A percentile compares a stretch with the other conserved stretches of the same genome.
phyloP scores from a whole-genome alignment of 2,113 vertebrate genomes.

The Laterallus jamaicensis region DNA sequence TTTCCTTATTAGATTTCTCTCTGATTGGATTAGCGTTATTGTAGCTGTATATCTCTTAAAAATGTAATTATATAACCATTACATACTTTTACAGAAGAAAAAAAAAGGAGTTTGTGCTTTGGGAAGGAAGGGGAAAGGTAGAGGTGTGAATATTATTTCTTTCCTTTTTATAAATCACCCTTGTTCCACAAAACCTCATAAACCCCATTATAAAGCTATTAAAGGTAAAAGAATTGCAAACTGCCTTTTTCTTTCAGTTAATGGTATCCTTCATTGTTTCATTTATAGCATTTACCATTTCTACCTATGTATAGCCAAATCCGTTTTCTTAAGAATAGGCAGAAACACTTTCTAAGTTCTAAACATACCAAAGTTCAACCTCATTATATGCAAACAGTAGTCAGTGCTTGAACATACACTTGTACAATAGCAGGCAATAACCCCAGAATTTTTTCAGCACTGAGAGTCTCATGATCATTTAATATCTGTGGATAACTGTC shows the following conservation, averaged over 20 bases:
- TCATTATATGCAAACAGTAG: neutral
- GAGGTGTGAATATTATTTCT: neutral
- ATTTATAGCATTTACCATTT: neutral
- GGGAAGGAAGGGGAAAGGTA: neutral
- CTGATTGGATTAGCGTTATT: neutral
- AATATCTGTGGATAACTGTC: neutral
- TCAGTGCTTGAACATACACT: neutral
- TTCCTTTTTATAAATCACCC: neutral
- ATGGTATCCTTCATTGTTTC: neutral
- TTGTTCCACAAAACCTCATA: neutral
- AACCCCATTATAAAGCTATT: neutral
- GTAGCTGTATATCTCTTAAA: neutral
- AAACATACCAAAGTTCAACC: neutral
- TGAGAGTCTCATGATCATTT: constrained; percentile 10
- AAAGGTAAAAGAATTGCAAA: neutral
- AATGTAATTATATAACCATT: neutral
- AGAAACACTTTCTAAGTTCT: neutral
- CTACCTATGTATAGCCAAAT: neutral
- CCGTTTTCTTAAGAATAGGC: neutral
- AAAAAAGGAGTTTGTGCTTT: accelerated
- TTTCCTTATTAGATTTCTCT: neutral
- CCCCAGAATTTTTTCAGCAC: neutral
- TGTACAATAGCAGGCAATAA: neutral
- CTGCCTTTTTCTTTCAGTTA: accelerated
- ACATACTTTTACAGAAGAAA: neutral